Conservation (phyloP, 2,888 invertebrate genomes). For the Mesorhabditis sp. region DNA sequence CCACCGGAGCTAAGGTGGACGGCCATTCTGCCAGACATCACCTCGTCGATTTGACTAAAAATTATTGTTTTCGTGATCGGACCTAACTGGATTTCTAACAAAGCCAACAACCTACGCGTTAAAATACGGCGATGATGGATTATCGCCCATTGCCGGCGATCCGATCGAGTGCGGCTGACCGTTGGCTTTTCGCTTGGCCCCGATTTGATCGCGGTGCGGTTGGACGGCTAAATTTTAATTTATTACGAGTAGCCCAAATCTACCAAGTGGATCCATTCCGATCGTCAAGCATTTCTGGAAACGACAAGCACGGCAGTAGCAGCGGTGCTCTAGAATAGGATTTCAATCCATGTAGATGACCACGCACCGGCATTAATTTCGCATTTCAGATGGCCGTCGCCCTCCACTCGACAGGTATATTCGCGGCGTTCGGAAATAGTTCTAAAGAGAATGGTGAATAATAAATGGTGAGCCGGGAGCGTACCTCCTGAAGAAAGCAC, state of each 20-base stretch:
- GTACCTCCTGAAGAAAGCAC: constrained; percentile 22
- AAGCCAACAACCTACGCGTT: not conserved
- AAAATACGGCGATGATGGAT: not conserved
- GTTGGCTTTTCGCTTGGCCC: constrained; percentile 15
- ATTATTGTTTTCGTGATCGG: not conserved
- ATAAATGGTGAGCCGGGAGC: not conserved
- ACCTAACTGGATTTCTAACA: not conserved
- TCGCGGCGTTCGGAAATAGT: constrained; percentile 15
- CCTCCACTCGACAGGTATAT: constrained; percentile 14
- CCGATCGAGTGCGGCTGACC: not conserved
- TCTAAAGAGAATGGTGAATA: not conserved
- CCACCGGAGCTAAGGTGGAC: not conserved
- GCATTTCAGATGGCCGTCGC: constrained; percentile 16
- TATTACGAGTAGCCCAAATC: not conserved
- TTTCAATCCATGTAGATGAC: not conserved
- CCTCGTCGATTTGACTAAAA: not conserved
- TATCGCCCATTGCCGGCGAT: not conserved
- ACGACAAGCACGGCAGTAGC: constrained; percentile 28
- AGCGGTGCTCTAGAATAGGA: constrained; percentile 20
- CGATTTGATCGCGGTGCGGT: constrained; percentile 27
- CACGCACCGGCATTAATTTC: constrained; percentile 16
- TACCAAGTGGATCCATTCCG: constrained; percentile 26
- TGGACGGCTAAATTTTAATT: constrained; percentile 20
- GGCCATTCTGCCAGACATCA: not conserved
- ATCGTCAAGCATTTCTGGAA: constrained; percentile 22